Evolutionary conservation across 2,888 invertebrate species (phyloP).

Genomic region (Augochlorella aurata): DNA sequence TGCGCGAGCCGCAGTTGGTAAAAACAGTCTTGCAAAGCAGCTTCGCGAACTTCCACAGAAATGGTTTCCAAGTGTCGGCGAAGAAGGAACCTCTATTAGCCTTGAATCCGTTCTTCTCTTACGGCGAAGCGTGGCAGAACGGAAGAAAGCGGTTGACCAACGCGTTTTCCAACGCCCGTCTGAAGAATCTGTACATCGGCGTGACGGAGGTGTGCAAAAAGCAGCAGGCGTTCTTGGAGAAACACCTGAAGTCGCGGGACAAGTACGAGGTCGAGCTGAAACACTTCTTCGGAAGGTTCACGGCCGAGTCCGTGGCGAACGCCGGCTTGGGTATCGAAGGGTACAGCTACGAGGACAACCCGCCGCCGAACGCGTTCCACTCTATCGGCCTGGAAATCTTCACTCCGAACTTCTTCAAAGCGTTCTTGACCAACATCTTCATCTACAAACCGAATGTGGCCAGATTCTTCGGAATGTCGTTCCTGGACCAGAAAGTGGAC

Average conservation of each 20-base stretch:
- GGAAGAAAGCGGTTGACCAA: conserved; percentile 52
- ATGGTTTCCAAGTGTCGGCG: conserved; percentile 47
- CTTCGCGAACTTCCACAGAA: conserved; percentile 71
- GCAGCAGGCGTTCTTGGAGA: conserved; percentile 58
- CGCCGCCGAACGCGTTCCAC: conserved; percentile 47
- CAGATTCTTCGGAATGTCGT: conserved; percentile 30
- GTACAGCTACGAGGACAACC: conserved; percentile 29
- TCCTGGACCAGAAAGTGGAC: conserved; percentile 62
- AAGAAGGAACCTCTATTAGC: conserved; percentile 66
- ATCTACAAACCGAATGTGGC: conserved; percentile 59
- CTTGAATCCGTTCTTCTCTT: conserved; percentile 72
- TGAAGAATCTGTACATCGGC: conserved; percentile 68
- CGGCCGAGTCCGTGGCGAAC: conserved; percentile 70
- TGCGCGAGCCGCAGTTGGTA: conserved; percentile 71
- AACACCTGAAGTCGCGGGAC: conserved; percentile 6
- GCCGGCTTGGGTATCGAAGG: conserved; percentile 68
- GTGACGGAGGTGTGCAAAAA: conserved; percentile 63
- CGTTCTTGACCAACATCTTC: not conserved
- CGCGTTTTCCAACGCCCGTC: conserved; percentile 63
- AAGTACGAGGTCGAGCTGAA: conserved; percentile 66
- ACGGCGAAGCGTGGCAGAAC: conserved; percentile 67
- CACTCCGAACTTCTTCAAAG: conserved; percentile 56
- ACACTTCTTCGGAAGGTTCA: conserved; percentile 62
- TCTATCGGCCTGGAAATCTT: conserved; percentile 54
- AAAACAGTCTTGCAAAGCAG: conserved; percentile 69